Evolutionary conservation across 2,113 vertebrate genomes (phyloP).

Genomic region (Phylloscopus whistleri): DNA sequence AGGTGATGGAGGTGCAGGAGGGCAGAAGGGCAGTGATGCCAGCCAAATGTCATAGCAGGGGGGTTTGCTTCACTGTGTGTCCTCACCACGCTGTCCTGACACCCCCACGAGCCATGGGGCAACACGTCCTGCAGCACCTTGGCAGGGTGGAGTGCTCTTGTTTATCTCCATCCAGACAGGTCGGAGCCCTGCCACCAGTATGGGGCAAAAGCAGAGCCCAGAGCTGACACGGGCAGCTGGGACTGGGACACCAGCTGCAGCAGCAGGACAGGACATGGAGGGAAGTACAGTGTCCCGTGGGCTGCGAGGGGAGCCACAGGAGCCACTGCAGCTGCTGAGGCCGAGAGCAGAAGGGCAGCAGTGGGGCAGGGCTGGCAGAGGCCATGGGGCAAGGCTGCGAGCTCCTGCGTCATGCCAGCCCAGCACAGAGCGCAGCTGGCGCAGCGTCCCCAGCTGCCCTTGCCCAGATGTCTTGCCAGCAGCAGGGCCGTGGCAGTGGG

Average conservation of each 20-base stretch:
- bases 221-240: accelerated
- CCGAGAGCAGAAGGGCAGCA: neutral
- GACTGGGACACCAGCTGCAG: neutral
- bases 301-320: neutral
- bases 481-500: neutral
- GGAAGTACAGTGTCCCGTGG: neutral
- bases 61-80: neutral
- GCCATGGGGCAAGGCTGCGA: neutral
- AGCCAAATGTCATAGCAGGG: accelerated
- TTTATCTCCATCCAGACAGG: neutral
- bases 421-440: accelerated
- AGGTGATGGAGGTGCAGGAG: neutral
- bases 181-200: neutral
- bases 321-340: neutral
- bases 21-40: neutral
- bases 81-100: accelerated
- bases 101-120: accelerated
- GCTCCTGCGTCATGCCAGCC: neutral
- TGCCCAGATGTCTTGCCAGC: neutral
- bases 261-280: accelerated
- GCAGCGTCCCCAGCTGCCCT: neutral
- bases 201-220: neutral
- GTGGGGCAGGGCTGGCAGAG: neutral
- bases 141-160: neutral
- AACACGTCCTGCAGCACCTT: neutral